Evolutionary conservation across 2,888 invertebrate species (phyloP), one percentile per base, ranked within the genome.

Genomic region (Linyphia triangularis): DNA sequence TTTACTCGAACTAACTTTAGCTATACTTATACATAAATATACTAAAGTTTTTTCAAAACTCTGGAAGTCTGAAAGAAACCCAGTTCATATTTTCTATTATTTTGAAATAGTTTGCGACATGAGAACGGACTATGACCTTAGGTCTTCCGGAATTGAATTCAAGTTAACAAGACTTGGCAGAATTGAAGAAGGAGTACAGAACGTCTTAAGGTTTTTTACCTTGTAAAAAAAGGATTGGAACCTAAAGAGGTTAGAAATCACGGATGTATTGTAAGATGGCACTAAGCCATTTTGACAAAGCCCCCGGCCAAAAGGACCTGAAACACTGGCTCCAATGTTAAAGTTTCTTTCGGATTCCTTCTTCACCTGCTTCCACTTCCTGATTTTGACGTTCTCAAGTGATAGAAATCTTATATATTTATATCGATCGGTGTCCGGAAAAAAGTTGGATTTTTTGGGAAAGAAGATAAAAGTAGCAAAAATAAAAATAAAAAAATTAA

Each of bases 251-350:
- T 43, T 57, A 67, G 75, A 67, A 84, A 84, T 84, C 84, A 43
- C 84, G 65, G 73, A 40, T 26, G 51, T 59, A 67, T 75, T 75
- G 75, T 67, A 65, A n/a, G 19, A 28, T 26, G 57, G 63, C 37
- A 67, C 84, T 84, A 84, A 84, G 75, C 75, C 75, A 65, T 84
- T 75, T 84, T 75, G 84, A 84, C 84, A 84, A 84, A 84, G 84
- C 75, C 84, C 40, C 75, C 57, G 13, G 51, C 13, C n/a, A 75
- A 65, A 51, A 77, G 69, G 75, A 59, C 84, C 75, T 75, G 75
- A 84, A 84, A 84, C 84, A 84, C 51, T 84, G 67, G 75, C 57
- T 77, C 51, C 19, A 16, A 59, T 24, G 67, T 59, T 26, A 63
- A 84, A 84, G 40, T 75, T 84, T 75, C 67, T 69, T 84, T 67